phyloP scores from a whole-genome alignment of 2,888 invertebrate genomes.

The Cistogaster globosa region DNA sequence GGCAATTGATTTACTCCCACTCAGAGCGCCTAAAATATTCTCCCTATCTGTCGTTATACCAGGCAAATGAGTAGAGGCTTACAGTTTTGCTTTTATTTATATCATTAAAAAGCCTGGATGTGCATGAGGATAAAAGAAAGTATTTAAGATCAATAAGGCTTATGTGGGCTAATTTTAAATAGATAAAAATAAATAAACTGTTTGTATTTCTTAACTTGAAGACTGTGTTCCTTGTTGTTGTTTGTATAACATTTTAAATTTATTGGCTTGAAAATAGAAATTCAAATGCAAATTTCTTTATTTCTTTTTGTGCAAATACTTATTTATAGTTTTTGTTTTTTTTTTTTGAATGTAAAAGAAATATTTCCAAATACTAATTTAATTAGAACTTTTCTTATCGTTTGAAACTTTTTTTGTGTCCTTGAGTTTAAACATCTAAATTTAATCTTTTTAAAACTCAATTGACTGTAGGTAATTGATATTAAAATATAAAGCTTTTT shows the following conservation, averaged over 20 bases:
- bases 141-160: neutral
- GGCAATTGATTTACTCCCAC: too few species aligned
- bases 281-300: neutral
- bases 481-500: neutral
- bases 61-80: neutral
- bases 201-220: neutral
- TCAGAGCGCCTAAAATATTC: too few species aligned
- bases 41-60: neutral
- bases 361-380: neutral
- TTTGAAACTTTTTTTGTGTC: too few species aligned
- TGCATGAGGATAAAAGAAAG: neutral
- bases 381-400: neutral
- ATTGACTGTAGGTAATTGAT: neutral
- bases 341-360: neutral
- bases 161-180: neutral
- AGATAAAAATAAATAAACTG: neutral
- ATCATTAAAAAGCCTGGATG: neutral
- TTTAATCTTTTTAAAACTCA: neutral
- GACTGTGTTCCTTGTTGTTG: neutral
- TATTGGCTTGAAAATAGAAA: neutral
- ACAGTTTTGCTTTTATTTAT: neutral
- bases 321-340: neutral
- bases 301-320: neutral
- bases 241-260: neutral
- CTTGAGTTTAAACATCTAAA: neutral